phyloP scores from a whole-genome alignment of 2,797 vertebrate species.

The Peromyscus melanophrys region DNA sequence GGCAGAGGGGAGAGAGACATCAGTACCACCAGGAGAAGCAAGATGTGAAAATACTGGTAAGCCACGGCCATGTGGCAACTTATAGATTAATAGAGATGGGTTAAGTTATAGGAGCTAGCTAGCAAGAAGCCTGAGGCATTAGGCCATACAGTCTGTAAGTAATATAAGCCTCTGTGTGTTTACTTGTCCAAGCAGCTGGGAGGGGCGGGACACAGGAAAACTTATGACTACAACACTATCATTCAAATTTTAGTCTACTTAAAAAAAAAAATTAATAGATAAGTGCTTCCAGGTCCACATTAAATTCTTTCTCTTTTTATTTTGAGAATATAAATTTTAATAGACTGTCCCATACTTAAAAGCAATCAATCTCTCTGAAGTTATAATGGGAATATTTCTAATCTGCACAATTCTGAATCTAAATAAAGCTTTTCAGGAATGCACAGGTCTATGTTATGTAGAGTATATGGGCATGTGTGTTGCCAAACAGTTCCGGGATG shows the following conservation, averaged over 20 bases:
- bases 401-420: not conserved
- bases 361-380: not conserved
- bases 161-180: too few species aligned
- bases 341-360: constrained; percentile 20
- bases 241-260: not conserved
- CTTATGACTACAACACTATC: not conserved
- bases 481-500: not conserved
- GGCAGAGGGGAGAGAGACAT: too few species aligned
- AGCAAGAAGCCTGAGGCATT: too few species aligned
- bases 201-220: too few species aligned
- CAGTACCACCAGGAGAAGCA: too few species aligned
- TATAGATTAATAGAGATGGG: too few species aligned
- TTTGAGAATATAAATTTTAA: not conserved
- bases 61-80: too few species aligned
- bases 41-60: too few species aligned
- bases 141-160: too few species aligned
- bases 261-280: not conserved
- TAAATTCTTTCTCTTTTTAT: not conserved
- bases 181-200: too few species aligned
- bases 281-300: not conserved
- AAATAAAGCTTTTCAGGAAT: not conserved
- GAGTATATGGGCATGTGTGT: not conserved
- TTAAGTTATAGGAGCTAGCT: too few species aligned
- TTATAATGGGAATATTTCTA: not conserved
- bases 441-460: not conserved